These are phyloP conservation scores for Sigmodon hispidus DNA, from an alignment of 2,113 vertebrate genomes.

Conservation along the genomic window DNA sequence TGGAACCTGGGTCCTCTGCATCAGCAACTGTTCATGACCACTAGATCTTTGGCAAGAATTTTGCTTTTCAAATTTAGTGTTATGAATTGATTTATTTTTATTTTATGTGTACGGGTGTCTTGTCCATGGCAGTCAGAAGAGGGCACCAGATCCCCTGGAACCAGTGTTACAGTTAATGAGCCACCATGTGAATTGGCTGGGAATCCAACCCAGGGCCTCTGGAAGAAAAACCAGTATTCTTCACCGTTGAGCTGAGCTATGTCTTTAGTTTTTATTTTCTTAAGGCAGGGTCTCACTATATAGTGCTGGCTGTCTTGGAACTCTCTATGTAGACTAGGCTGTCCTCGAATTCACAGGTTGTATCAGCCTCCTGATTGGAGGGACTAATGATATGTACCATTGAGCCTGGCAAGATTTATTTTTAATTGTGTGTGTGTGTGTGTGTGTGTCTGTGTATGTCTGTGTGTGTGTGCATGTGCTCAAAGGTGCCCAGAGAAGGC, in stretches of 20 bases:
- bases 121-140: not conserved
- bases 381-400: not conserved
- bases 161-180: not conserved
- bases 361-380: not conserved
- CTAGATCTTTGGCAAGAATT: not conserved
- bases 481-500: not conserved
- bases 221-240: not conserved
- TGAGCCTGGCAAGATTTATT: not conserved
- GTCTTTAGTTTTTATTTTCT: not conserved
- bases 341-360: not conserved
- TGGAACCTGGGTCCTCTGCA: not conserved
- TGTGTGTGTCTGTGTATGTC: not conserved
- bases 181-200: not conserved
- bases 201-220: not conserved
- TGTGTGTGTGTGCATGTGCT: accelerated
- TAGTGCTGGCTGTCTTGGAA: not conserved
- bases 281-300: not conserved
- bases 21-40: not conserved
- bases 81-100: not conserved
- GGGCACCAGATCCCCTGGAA: not conserved
- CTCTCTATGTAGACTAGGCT: not conserved
- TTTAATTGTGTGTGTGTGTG: not conserved
- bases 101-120: not conserved
- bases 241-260: too few species aligned
- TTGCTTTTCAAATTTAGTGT: not conserved